Evolutionary conservation across 2,888 invertebrate species (phyloP), one percentile per base, ranked within the genome.

Genomic region (Microplitis manilae): DNA sequence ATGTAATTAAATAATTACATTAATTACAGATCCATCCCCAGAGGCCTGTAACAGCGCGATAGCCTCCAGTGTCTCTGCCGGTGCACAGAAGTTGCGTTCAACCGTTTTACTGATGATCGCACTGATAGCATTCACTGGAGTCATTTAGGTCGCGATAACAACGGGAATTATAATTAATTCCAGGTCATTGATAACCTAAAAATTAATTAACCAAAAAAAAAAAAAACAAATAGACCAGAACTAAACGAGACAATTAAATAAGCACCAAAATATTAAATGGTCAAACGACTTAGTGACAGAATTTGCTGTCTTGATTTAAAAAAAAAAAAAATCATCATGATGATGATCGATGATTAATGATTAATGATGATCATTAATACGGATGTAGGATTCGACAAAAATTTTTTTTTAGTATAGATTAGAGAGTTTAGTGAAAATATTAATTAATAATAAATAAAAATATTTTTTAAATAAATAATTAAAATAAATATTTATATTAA

Each of bases 61-160:
- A 41, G 87, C 89, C 6, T 89, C 89, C 61, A 89, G 86, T 81
- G 88, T 89, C 40, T 89, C 89, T 1, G 86, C 87, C 0, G 86
- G 85, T 4, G 86, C 84, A 6, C 79, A 82, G 39, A 79, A 81
- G 7, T 72, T 83, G 40, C 82, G 80, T 62, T 78, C 80, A 68
- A 79, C 82, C 30, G 77, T 81, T 76, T 75, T 81, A 60, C 76
- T 85, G 64, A 80, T 87, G 62, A 81, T 87, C 76, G 83, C 85
- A 75, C 67, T 84, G 65, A 77, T 84, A 73, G 78, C 81, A 68
- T 81, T 85, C 75, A 83, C 83, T 69, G 84, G 81, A 77, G 83
- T 85, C 65, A 85, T 87, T 81, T 87, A 85, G 79, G 62, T 78
- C 30, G 60, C 13, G 20, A n/a, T 15, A 20, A 73, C 15, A 71